Evolutionary conservation across 2,888 invertebrate genomes (phyloP).

Genomic region (Diabrotica balteata): DNA sequence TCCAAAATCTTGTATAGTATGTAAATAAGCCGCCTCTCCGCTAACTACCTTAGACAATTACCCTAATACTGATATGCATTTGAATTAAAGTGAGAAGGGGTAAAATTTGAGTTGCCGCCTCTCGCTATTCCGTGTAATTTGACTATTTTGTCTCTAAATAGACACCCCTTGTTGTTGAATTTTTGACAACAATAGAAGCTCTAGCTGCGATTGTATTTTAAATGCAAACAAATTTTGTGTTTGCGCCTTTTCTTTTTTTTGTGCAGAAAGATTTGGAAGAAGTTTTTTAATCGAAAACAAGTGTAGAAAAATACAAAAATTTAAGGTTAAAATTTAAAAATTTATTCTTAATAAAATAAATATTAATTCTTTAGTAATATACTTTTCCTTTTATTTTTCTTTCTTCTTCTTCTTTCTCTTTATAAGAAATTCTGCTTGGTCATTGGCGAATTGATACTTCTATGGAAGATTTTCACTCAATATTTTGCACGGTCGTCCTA

Average conservation of each 20-base stretch:
- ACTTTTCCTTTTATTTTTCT: no score
- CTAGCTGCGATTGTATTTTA: slow-evolving; percentile 9
- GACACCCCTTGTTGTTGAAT: slow-evolving; percentile 15
- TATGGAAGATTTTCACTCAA: no score
- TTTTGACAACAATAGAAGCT: slow-evolving; percentile 6
- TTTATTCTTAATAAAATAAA: no score
- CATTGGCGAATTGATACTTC: no score
- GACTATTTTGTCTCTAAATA: slow-evolving; percentile 32
- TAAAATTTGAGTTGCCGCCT: slow-evolving; percentile 32
- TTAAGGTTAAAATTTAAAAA: no score
- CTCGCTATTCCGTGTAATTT: slow-evolving; percentile 26
- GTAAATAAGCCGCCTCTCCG: slow-evolving; percentile 42
- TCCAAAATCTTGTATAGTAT: slow-evolving; percentile 41
- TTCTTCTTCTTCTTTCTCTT: no score
- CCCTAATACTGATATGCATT: slow-evolving; percentile 44
- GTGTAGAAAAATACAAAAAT: no score
- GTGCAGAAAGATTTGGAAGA: neutral
- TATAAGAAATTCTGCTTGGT: no score
- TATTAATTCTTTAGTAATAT: no score
- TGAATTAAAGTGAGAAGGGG: slow-evolving; percentile 40
- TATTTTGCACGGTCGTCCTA: no score
- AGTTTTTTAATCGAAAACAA: neutral
- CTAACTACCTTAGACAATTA: slow-evolving; percentile 43
- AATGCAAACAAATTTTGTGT: slow-evolving; percentile 6
- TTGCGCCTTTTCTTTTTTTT: neutral